These are phyloP conservation scores for Sycophaga agraensis DNA, from an alignment of 1,140 invertebrate genomes.

Conservation along the genomic window DNA sequence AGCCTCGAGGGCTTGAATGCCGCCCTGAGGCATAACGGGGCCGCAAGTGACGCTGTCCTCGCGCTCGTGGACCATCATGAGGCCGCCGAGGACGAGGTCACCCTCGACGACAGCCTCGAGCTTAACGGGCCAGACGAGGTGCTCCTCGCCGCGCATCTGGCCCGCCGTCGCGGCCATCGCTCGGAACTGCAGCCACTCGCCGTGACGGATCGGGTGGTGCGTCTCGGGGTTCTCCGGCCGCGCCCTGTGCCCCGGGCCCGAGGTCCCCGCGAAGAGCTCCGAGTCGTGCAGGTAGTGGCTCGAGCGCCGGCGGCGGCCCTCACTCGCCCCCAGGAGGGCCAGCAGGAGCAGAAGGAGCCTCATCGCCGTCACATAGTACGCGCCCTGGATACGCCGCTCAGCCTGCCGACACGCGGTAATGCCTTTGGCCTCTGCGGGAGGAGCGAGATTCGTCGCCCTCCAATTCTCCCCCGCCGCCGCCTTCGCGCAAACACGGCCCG, in stretches of 20 bases:
- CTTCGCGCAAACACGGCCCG: too few species aligned
- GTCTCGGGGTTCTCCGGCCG: slow-evolving; percentile 37
- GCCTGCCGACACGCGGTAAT: too few species aligned
- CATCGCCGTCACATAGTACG: slow-evolving; percentile 18
- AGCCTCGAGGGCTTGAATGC: slow-evolving; percentile 85
- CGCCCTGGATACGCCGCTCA: too few species aligned
- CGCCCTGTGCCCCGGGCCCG: slow-evolving; percentile 1
- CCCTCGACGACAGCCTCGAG: slow-evolving; percentile 83
- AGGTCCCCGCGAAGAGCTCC: background rate
- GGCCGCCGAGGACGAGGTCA: slow-evolving; percentile 79
- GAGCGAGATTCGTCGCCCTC: too few species aligned
- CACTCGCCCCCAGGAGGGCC: slow-evolving; percentile 1
- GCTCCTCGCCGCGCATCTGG: slow-evolving; percentile 20
- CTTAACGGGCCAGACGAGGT: slow-evolving; percentile 80
- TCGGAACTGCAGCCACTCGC: slow-evolving; percentile 33
- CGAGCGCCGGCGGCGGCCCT: background rate
- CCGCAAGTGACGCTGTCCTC: slow-evolving; percentile 82
- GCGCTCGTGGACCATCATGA: slow-evolving; percentile 95
- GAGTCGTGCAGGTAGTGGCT: slow-evolving; percentile 5
- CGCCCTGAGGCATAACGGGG: slow-evolving; percentile 92
- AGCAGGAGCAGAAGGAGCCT: slow-evolving; percentile 7
- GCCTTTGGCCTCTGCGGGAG: too few species aligned
- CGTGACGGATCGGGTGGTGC: slow-evolving; percentile 38
- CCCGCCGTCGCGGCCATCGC: slow-evolving; percentile 19
- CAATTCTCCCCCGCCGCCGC: too few species aligned